Evolutionary conservation across 2,113 vertebrate species (phyloP), one percentile per base, ranked within the genome.

Genomic region (Dendropsophus ebraccatus): DNA sequence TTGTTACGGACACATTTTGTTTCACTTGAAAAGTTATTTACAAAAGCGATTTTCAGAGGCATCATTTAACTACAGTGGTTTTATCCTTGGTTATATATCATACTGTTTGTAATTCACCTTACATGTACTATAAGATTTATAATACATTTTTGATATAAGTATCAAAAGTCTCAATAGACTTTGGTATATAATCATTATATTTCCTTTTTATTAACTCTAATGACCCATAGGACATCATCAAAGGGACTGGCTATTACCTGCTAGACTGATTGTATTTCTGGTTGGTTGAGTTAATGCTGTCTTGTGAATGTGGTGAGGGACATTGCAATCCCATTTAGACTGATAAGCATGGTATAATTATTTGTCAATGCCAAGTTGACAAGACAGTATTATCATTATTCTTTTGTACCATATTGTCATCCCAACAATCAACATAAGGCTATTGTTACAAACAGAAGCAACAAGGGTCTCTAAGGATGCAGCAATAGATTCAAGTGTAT

Each of bases 131-230:
- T 62, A 62, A 12, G 28, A 67, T 67, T 32, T 67, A 67, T 67
- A 69, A 69, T 8, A 69, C 65, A 69, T 32, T 65, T 32, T 41
- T 8, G 2, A 70, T 21, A 70, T 19, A 37, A 41, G 21, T 1
- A 37, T 70, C 19, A 17, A 17, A 69, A 67, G 35, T 37, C 32
- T 69, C 32, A 4, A 28, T 37, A 70, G 35, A 23, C 17, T 70
- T 70, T 41, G 35, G 17, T 41, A 23, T 23, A 70, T 70, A 70
- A 41, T 37, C 35, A 37, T 70, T 41, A 70, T 70, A 70, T 70
- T 70, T 70, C 65, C 17, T 69, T 69, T 37, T 69, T 69, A 69
- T 30, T 69, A 69, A 69, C 65, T 69, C 32, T 70, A 41, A 70
- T 70, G 19, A 70, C 35, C 67, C 67, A 70, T 23, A 23, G 67